These are phyloP conservation scores for Montipora capricornis DNA, from an alignment of 64 coral and sea anemone species.

Conservation along the genomic window DNA sequence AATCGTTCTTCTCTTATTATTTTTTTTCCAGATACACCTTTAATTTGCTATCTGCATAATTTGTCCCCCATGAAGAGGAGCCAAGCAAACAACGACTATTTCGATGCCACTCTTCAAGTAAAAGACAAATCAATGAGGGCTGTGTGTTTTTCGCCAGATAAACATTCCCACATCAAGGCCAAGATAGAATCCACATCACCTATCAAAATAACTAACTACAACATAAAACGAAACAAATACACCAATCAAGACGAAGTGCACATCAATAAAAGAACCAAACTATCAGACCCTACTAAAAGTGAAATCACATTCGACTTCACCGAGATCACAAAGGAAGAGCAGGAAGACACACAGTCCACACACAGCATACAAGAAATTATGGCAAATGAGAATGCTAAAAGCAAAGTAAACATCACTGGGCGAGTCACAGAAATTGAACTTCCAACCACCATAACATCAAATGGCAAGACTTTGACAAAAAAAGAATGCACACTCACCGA, in stretches of 20 bases:
- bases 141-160: slow-evolving; percentile 54
- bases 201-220: slow-evolving; percentile 66
- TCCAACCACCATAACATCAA: slow-evolving; percentile 62
- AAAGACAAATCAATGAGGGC: slow-evolving; percentile 58
- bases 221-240: slow-evolving; percentile 51
- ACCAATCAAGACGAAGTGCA: slow-evolving; percentile 71
- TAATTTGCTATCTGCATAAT: not conserved
- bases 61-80: slow-evolving; percentile 60
- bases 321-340: slow-evolving; percentile 31
- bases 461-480: slow-evolving; percentile 60
- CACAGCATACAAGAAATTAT: slow-evolving; percentile 73
- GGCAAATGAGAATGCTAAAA: slow-evolving; percentile 59
- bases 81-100: slow-evolving; percentile 58
- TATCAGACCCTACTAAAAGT: slow-evolving; percentile 60
- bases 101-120: slow-evolving; percentile 58
- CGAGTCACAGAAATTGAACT: slow-evolving; percentile 53
- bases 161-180: slow-evolving; percentile 62
- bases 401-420: slow-evolving; percentile 72
- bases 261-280: slow-evolving; percentile 77
- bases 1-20: no score
- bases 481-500: slow-evolving; percentile 73
- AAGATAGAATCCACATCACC: slow-evolving; percentile 71
- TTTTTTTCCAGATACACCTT: no score
- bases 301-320: slow-evolving; percentile 72
- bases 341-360: slow-evolving; percentile 52